phyloP scores from a whole-genome alignment of 2,113 vertebrate species.

The Rhodinocichla rosea region DNA sequence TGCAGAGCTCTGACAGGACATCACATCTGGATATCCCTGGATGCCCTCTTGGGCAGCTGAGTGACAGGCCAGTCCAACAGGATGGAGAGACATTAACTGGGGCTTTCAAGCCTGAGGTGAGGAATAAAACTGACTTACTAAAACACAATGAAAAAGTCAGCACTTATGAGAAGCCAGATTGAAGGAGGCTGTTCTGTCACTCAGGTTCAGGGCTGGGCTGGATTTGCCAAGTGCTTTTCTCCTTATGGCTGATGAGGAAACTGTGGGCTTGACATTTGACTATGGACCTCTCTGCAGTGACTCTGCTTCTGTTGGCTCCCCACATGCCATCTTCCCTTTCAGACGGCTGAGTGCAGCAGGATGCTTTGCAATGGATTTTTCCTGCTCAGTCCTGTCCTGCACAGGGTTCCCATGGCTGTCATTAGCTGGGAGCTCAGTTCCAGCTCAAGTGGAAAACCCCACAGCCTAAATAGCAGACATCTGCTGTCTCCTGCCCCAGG shows the following conservation, averaged over 20 bases:
- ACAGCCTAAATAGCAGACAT: neutral
- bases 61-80: neutral
- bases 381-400: neutral
- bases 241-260: neutral
- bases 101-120: neutral
- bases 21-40: neutral
- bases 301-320: neutral
- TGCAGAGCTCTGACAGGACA: neutral
- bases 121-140: neutral
- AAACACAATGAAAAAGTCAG: neutral
- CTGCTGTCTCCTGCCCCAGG: neutral
- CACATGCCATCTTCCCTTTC: fast-evolving
- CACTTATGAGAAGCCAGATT: neutral
- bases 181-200: neutral
- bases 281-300: neutral
- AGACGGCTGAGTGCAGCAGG: neutral
- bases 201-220: neutral
- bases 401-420: neutral
- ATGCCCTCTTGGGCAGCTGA: neutral
- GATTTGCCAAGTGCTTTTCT: neutral
- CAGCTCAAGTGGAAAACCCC: neutral
- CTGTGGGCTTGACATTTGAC: neutral
- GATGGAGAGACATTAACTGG: neutral
- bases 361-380: neutral
- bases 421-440: neutral